Evolutionary conservation across 2,113 vertebrate genomes (phyloP).

Genomic region (Crypturellus undulatus): DNA sequence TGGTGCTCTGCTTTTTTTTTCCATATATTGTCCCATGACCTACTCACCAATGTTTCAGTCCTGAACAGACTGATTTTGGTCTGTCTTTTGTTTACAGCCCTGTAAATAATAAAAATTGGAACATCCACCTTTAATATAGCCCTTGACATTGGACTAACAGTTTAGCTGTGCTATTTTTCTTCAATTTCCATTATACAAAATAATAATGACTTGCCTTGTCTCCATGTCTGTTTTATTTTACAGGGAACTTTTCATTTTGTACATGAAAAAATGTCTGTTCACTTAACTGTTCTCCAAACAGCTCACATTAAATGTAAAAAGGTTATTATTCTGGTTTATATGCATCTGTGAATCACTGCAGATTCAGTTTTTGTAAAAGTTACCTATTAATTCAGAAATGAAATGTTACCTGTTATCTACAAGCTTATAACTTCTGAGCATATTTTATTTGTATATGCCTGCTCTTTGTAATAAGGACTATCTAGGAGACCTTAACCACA

Average conservation of each 20-base stretch:
- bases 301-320: neutral
- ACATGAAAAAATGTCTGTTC: neutral
- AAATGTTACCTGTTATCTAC: neutral
- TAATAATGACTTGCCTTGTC: neutral
- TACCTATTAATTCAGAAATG: neutral
- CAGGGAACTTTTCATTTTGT: neutral
- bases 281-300: neutral
- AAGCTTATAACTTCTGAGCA: neutral
- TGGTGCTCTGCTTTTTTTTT: neutral
- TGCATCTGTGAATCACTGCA: neutral
- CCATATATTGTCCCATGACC: neutral
- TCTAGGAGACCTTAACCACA: neutral
- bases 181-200: slow-evolving; percentile 58
- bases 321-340: neutral
- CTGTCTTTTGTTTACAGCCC: neutral
- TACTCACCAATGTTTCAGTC: neutral
- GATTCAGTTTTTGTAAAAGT: neutral
- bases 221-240: neutral
- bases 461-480: neutral
- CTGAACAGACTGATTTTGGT: neutral
- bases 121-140: slow-evolving; percentile 14
- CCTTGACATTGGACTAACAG: neutral
- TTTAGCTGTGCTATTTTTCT: neutral
- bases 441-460: neutral
- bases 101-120: neutral